Conservation (phyloP, 2,113 vertebrate species). For the Zapornia atra region DNA sequence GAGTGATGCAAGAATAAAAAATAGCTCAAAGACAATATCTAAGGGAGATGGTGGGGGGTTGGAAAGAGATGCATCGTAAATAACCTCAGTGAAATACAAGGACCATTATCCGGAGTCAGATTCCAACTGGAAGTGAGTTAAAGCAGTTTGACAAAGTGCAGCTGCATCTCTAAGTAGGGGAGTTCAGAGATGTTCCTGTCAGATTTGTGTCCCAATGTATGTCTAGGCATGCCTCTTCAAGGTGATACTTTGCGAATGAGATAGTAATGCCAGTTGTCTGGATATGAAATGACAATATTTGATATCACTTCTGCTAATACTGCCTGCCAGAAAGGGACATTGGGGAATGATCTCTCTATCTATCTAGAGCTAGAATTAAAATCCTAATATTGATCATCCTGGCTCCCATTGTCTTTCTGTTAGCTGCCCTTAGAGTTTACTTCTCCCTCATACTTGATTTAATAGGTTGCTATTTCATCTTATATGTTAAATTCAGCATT, state of each 20-base stretch:
- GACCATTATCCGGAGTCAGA: not conserved
- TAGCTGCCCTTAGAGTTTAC: not conserved
- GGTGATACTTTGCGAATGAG: not conserved
- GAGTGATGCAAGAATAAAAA: slow-evolving; percentile 35
- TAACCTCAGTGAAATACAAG: not conserved
- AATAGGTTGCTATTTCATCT: not conserved
- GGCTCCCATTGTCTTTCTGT: slow-evolving; percentile 1
- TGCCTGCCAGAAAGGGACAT: slow-evolving; percentile 39
- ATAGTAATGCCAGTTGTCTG: not conserved
- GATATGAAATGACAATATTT: slow-evolving; percentile 64
- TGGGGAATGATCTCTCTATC: slow-evolving; percentile 42
- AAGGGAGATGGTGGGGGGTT: not conserved
- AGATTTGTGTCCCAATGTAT: slow-evolving; percentile 11
- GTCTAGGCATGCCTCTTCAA: slow-evolving; percentile 8
- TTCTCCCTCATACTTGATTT: not conserved
- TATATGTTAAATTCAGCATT: not conserved
- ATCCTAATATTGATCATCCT: slow-evolving; percentile 45
- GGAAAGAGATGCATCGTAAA: not conserved
- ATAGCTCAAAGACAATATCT: slow-evolving; percentile 12
- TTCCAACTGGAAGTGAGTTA: not conserved
- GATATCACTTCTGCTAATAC: slow-evolving; percentile 56
- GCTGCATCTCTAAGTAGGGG: not conserved
- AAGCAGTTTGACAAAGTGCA: slow-evolving; percentile 1
- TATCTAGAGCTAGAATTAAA: not conserved
- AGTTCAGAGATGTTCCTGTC: not conserved